phyloP scores from a whole-genome alignment of 2,888 invertebrate genomes.

The Hemaris fuciformis region DNA sequence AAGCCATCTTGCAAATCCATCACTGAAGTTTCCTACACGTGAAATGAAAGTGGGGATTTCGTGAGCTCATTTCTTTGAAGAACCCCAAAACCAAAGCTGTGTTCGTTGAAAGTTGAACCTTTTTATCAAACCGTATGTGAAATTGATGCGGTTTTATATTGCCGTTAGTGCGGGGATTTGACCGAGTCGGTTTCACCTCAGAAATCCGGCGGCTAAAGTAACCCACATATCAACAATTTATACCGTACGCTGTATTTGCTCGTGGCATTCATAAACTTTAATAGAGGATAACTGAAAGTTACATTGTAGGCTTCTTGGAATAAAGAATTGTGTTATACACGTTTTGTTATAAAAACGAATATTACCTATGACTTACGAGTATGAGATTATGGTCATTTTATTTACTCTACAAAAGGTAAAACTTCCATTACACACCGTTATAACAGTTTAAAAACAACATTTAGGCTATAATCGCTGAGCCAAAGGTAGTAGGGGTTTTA shows the following conservation, averaged over 20 bases:
- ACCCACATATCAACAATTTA: neutral
- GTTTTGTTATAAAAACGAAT: neutral
- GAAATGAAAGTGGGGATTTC: neutral
- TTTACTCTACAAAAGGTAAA: no score
- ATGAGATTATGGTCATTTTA: no score
- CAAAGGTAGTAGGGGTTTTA: no score
- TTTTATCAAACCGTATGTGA: constrained; percentile 21
- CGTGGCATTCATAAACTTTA: neutral
- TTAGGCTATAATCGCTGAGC: no score
- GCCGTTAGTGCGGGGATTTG: constrained; percentile 8
- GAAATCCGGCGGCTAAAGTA: neutral
- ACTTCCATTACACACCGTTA: no score
- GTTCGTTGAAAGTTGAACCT: constrained; percentile 11
- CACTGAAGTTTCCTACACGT: neutral
- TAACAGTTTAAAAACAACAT: no score
- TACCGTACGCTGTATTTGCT: neutral
- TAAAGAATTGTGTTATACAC: no score
- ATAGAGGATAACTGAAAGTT: neutral
- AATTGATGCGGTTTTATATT: constrained; percentile 24
- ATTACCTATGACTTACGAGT: no score
- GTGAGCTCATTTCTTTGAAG: neutral
- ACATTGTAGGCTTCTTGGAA: neutral
- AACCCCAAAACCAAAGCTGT: constrained; percentile 12
- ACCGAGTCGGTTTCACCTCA: neutral
- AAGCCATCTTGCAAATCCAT: no score